Evolutionary conservation across 2,113 vertebrate genomes (phyloP).

Genomic region (Microcebus ravelobensis): DNA sequence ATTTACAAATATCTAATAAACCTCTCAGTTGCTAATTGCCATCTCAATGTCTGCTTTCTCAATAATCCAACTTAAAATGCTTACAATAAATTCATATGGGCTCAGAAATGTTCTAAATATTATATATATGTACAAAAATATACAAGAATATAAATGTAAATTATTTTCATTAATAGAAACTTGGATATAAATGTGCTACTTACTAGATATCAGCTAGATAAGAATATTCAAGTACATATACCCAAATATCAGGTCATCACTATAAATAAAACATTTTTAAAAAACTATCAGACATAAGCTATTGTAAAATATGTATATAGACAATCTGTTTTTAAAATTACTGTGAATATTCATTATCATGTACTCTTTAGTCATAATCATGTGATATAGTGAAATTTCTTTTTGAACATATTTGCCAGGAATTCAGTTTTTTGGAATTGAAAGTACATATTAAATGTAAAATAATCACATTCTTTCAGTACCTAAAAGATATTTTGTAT

Average conservation of each 20-base stretch:
- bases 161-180: background rate
- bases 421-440: background rate
- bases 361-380: background rate
- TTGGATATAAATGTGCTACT: background rate
- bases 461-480: background rate
- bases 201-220: background rate
- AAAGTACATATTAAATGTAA: background rate
- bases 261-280: background rate
- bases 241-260: background rate
- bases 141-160: background rate
- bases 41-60: background rate
- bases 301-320: background rate
- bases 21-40: background rate
- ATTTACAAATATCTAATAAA: background rate
- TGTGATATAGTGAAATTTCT: background rate
- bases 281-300: background rate
- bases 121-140: background rate
- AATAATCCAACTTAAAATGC: background rate
- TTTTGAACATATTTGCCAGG: background rate
- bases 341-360: background rate
- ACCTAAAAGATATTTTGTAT: background rate
- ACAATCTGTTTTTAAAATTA: background rate
- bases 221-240: background rate
- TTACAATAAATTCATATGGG: background rate
- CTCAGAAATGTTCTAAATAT: background rate